phyloP scores from a whole-genome alignment of 1,140 invertebrate species.

The Pogonomyrmex californicus region DNA sequence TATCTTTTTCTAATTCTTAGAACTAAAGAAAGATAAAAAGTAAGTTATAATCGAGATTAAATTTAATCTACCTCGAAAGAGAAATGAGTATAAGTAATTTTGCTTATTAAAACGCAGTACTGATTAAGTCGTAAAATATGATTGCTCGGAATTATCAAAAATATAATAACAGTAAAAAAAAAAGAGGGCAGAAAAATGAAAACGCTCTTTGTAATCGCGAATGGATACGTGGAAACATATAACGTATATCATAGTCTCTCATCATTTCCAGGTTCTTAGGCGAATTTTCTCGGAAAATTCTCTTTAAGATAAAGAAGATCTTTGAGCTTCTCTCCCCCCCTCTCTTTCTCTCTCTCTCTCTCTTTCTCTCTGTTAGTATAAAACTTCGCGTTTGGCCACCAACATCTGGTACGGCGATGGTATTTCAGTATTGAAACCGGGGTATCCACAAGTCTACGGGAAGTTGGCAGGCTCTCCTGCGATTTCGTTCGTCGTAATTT shows the following conservation, averaged over 20 bases:
- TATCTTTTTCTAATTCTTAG: no score
- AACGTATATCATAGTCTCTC: slow-evolving; percentile 16
- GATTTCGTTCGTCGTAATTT: slow-evolving; percentile 44
- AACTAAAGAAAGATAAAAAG: no score
- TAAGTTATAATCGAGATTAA: no score
- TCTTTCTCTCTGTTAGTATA: slow-evolving; percentile 28
- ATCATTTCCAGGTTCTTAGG: not conserved
- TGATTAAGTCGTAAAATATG: not conserved
- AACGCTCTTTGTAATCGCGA: not conserved
- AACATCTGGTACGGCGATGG: slow-evolving; percentile 20
- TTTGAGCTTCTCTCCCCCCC: not conserved
- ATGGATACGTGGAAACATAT: not conserved
- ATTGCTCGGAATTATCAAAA: not conserved
- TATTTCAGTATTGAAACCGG: slow-evolving; percentile 38
- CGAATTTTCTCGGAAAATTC: slow-evolving; percentile 4
- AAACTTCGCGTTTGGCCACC: slow-evolving; percentile 17
- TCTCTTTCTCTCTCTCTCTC: not conserved
- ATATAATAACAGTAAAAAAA: not conserved
- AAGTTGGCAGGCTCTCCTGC: slow-evolving; percentile 40
- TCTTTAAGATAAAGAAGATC: slow-evolving; percentile 18
- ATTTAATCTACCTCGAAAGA: not conserved
- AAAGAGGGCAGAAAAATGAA: not conserved
- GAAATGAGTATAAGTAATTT: not conserved
- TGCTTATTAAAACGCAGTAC: not conserved
- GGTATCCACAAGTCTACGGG: slow-evolving; percentile 23